Base-by-base conservation (phyloP, 53 echinoderm and acorn worm species). In the Pentamera pediparva region DNA sequence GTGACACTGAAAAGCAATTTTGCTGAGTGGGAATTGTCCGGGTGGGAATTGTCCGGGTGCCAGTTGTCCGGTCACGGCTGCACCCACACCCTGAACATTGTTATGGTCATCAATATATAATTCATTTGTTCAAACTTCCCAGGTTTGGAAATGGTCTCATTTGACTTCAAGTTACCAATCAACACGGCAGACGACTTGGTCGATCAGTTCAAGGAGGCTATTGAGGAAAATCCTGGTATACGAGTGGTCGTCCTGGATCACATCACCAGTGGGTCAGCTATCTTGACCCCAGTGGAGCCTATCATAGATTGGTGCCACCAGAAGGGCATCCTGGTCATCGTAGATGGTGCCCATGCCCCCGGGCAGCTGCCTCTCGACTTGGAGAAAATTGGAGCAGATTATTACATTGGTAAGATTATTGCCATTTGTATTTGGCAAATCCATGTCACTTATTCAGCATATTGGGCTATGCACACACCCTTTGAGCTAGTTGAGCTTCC, bases 261-360 rank as follows among this genome's bases (percentile, higher is more conserved):
- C 28, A 85, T 89, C 62, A 85, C 85, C 2, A 67, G 84, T 40
- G 25, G 58, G 4, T 80, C 85, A 15, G 89, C 85, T 6, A 80
- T 89, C 9, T 30, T 64, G 13, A 73, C 81, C 74, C 89, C 89
- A 4, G 12, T 89, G 9, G 49, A 85, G 50, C 8, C 54, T 18
- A 49, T 89, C 9, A 65, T 85, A 29, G 70, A 50, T 27, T 2
- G 81, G 13, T 89, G 89, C 63, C 89, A 65, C 5, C 29, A 19
- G 56, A 77, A 73, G 20, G 85, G 85, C 11, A 81, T 81, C 4
- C 36, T 78, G 64, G 81, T 77, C 4, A 28, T 81, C 49, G 72
- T 78, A 18, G 89, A 89, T 48, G 89, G 81, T 62, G 89, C 89
- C 28, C 89, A 89, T 65, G 64, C 85, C 76, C 89, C 89, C 18